These are phyloP conservation scores for Ambastaia sidthimunki DNA, from an alignment of 2,797 vertebrate genomes.

Conservation along the genomic window DNA sequence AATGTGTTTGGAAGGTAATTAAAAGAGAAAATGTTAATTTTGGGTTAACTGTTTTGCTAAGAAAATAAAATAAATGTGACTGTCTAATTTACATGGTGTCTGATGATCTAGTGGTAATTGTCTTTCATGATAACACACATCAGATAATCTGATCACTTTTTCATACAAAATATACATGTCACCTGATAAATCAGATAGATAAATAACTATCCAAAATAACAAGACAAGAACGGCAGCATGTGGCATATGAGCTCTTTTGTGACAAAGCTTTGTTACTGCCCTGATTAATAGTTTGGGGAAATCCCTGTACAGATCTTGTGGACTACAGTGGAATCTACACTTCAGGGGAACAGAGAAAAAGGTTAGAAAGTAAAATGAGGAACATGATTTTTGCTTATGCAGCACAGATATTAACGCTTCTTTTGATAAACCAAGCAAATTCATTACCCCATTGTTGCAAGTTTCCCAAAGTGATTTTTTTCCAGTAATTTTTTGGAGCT, in stretches of 20 bases:
- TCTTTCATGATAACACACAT: background rate
- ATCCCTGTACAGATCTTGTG: background rate
- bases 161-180: background rate
- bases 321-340: constrained; percentile 25
- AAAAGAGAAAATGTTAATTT: background rate
- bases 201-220: background rate
- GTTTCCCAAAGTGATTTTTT: constrained; percentile 5
- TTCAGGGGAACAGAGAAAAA: constrained; percentile 35
- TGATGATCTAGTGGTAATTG: background rate
- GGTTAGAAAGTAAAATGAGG: constrained; percentile 26
- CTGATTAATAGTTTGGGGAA: constrained; percentile 17
- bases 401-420: background rate
- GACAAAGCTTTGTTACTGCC: background rate
- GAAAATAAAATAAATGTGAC: background rate
- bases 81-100: background rate
- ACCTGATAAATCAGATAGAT: background rate
- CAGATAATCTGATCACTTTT: background rate
- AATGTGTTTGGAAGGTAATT: background rate
- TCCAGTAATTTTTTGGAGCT: background rate
- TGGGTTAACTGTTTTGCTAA: background rate
- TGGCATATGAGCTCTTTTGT: background rate
- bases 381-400: background rate
- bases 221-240: background rate
- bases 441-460: background rate
- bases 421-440: constrained; percentile 1